phyloP scores from a whole-genome alignment of 2,888 invertebrate genomes.

The Alloscopus bannaensis region DNA sequence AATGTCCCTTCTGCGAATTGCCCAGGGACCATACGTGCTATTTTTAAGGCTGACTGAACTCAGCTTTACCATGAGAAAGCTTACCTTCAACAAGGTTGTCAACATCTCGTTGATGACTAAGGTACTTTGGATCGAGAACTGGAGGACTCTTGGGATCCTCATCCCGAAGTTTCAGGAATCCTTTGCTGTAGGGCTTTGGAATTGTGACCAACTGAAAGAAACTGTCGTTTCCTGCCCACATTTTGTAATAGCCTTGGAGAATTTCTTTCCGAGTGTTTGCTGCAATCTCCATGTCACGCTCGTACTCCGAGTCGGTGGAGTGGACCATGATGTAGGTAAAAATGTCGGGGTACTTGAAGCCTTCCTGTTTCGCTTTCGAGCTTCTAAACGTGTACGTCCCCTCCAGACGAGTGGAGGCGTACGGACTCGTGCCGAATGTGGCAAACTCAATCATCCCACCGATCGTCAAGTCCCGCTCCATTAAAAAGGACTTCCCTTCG shows the following conservation, averaged over 20 bases:
- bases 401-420: constrained; percentile 62
- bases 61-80: no score
- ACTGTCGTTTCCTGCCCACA: constrained; percentile 64
- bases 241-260: constrained; percentile 60
- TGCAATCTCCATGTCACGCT: constrained; percentile 62
- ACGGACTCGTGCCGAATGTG: constrained; percentile 58
- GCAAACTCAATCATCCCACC: constrained; percentile 54
- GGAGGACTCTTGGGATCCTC: constrained; percentile 62
- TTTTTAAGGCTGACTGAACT: no score
- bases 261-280: constrained; percentile 58
- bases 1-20: no score
- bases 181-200: constrained; percentile 61
- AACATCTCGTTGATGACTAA: constrained; percentile 63
- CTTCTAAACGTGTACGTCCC: constrained; percentile 66
- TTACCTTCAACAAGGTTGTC: constrained; percentile 64
- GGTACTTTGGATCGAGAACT: constrained; percentile 66
- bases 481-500: constrained; percentile 62
- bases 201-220: constrained; percentile 66
- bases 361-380: constrained; percentile 47
- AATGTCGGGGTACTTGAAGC: constrained; percentile 59
- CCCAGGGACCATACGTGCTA: no score
- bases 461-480: constrained; percentile 63
- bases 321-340: constrained; percentile 66
- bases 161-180: constrained; percentile 57
- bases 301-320: constrained; percentile 59